A percentile compares a stretch with the other conserved stretches of the same genome.
Evolutionary conservation across 2,113 vertebrate genomes (phyloP).

Genomic region (Oostethus manadensis): DNA sequence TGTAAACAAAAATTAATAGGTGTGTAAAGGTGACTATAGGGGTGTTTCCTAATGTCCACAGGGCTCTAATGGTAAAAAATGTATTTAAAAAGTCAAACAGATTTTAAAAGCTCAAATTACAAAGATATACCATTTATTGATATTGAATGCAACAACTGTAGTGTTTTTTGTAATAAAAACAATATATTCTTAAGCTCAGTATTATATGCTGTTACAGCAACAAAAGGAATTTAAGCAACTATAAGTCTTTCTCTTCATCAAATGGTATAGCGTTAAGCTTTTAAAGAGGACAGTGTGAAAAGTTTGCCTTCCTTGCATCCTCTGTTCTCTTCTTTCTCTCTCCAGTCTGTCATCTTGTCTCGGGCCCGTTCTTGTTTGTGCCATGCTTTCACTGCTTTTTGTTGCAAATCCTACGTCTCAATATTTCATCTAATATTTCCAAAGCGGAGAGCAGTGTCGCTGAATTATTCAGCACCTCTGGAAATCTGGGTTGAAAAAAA

Average conservation of each 20-base stretch:
- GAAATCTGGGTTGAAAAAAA: slow-evolving; percentile 47
- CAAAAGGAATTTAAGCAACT: not conserved
- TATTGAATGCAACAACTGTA: too few species aligned
- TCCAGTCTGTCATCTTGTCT: not conserved
- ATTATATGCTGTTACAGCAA: not conserved
- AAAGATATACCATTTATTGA: too few species aligned
- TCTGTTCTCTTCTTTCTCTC: not conserved
- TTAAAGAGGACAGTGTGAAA: slow-evolving; percentile 4
- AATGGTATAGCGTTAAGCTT: slow-evolving; percentile 7
- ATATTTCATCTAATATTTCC: slow-evolving; percentile 63
- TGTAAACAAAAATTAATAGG: too few species aligned
- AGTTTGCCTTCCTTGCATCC: not conserved
- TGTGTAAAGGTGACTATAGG: too few species aligned
- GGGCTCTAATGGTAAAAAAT: too few species aligned
- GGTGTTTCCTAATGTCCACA: too few species aligned
- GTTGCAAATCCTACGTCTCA: slow-evolving; percentile 60
- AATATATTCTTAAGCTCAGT: too few species aligned
- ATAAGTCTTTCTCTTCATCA: not conserved
- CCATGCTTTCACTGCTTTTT: slow-evolving; percentile 26
- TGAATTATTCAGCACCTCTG: slow-evolving; percentile 60
- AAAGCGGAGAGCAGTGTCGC: slow-evolving; percentile 37
- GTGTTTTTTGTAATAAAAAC: too few species aligned
- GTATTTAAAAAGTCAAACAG: too few species aligned
- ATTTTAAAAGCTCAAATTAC: too few species aligned
- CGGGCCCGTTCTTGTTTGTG: slow-evolving; percentile 13